Evolutionary conservation across 2,113 vertebrate genomes (phyloP), one percentile per base, ranked within the genome.

Genomic region (Pelusios castaneus): DNA sequence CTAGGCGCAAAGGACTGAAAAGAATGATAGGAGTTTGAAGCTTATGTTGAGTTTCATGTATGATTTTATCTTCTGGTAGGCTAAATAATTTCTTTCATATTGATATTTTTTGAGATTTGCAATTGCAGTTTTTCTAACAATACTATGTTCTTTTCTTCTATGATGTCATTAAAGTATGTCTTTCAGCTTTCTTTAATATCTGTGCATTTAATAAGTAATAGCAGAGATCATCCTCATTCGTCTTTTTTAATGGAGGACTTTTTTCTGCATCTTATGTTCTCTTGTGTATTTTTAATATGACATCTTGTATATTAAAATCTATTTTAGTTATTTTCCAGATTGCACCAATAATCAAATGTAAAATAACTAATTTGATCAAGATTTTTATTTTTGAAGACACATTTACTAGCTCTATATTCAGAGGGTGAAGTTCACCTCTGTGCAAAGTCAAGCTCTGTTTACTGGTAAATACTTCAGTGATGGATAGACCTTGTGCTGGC

Each of bases 41-140:
- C 31, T 38, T 38, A 67, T 34, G 52, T 95, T 89, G 86, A 93
- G 91, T 95, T 91, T 89, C 95, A 87, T 90, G 84, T 84, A 81
- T 67, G 34, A 10, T 88, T 93, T 95, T 93, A 91, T 95, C 82
- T 97, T 93, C 89, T 89, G 29, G 93, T 91, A 82, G 91, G 89
- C 93, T 92, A 93, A 96, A 95, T 95, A 96, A 91, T 60, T 90
- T 95, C 88, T 94, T 21, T 13, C 16, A 77, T 85, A 52, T 89
- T 56, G 79, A 67, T 67, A 4, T 89, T 51, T 5, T n/a, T 84
- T 41, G 16, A 6, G 38, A 84, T 34, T 67, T 67, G 89, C 58
- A 93, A 11, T 88, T 85, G 8, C 31, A 54, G 43, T 67, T 87
- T 91, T 92, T 89, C 85, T 89, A 47, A 70, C 89, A 93, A 82